Percentiles rank a stretch among this genome's conserved stretches.
Evolutionary conservation across 1,140 invertebrate species (phyloP).

Genomic region (Tetraneura akinire): DNA sequence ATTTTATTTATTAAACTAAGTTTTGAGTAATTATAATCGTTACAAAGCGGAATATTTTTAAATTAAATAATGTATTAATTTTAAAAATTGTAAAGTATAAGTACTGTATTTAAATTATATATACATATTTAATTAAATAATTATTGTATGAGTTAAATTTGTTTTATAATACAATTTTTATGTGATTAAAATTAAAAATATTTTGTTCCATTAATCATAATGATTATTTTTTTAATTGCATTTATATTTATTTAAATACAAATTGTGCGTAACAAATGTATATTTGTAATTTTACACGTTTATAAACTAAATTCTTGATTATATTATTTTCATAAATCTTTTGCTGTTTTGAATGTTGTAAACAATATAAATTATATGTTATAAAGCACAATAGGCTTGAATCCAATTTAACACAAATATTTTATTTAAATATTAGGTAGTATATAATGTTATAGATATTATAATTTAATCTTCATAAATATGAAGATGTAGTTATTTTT

Average conservation of each 20-base stretch:
- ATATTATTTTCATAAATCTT: no score
- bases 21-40: constrained; percentile 1
- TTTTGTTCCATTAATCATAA: no score
- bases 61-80: neutral
- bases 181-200: neutral
- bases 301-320: neutral
- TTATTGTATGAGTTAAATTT: neutral
- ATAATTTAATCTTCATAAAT: no score
- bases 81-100: neutral
- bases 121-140: neutral
- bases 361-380: no score
- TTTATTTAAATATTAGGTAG: no score
- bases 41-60: neutral
- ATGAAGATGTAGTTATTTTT: no score
- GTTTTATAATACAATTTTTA: neutral
- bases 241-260: no score
- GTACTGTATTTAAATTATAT: neutral
- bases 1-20: neutral
- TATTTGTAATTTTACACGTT: constrained; percentile 1
- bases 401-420: no score
- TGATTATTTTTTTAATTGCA: no score
- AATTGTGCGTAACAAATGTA: neutral
- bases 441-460: no score
- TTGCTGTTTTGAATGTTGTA: no score
- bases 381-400: no score